A percentile compares a stretch with the other conserved stretches of the same genome.
Evolutionary conservation across 1,140 invertebrate genomes (phyloP).

Genomic region (Macrobrachium nipponense): DNA sequence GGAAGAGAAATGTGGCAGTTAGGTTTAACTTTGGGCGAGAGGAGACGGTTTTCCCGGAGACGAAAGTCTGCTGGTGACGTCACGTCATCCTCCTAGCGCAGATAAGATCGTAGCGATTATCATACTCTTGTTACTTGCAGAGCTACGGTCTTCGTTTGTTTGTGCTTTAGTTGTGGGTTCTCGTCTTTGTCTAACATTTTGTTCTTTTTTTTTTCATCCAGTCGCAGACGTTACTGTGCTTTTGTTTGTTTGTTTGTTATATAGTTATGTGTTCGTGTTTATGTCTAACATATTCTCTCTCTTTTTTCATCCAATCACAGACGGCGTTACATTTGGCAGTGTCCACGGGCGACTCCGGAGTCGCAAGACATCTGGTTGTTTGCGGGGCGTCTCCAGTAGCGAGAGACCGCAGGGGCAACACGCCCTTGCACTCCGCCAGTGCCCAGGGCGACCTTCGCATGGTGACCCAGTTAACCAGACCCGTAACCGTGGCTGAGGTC

Average conservation of each 20-base stretch:
- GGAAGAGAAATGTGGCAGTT: no score
- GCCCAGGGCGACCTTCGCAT: conserved; percentile 63
- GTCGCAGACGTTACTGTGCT: not conserved
- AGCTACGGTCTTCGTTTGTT: not conserved
- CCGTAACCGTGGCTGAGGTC: conserved; percentile 61
- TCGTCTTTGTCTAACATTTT: not conserved
- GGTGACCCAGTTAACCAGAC: conserved; percentile 58
- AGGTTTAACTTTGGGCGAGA: no score
- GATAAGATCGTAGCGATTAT: no score
- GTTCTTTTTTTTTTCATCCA: not conserved
- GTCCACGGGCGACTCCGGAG: conserved; percentile 75
- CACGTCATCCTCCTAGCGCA: no score
- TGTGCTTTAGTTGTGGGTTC: not conserved
- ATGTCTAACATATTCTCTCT: not conserved
- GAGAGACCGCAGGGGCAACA: conserved; percentile 76
- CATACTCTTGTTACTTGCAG: no score
- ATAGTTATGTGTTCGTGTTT: not conserved
- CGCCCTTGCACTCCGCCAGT: conserved; percentile 76
- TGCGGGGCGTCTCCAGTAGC: conserved; percentile 73
- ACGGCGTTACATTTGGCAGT: conserved; percentile 83
- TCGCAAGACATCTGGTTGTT: conserved; percentile 75
- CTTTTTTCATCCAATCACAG: conserved; percentile 27
- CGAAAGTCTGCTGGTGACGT: no score
- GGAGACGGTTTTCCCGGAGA: no score
- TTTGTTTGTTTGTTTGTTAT: not conserved